These are phyloP conservation scores for Drosophila tripunctata DNA, from an alignment of 2,888 invertebrate species.

Conservation along the genomic window DNA sequence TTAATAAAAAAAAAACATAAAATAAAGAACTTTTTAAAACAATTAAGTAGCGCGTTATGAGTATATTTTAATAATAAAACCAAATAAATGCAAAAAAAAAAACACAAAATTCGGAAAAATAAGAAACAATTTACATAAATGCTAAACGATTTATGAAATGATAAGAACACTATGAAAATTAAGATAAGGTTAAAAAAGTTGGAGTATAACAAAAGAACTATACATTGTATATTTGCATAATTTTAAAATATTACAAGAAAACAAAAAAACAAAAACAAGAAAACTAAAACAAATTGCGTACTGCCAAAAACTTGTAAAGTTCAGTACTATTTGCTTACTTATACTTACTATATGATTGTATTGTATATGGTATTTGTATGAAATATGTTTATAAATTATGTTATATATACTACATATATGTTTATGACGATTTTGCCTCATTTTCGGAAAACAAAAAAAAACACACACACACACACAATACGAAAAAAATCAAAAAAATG, in stretches of 20 bases:
- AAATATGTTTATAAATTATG: constrained; percentile 36
- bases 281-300: constrained; percentile 63
- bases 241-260: constrained; percentile 49
- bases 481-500: constrained; percentile 28
- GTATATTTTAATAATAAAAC: constrained; percentile 72
- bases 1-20: too few relatives aligned
- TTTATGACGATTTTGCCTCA: constrained; percentile 61
- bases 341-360: constrained; percentile 8
- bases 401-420: constrained; percentile 23
- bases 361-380: constrained; percentile 44
- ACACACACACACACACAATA: constrained; percentile 35
- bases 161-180: constrained; percentile 1
- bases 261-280: constrained; percentile 15
- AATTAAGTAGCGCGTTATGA: constrained; percentile 79
- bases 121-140: constrained; percentile 29
- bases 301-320: constrained; percentile 83
- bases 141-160: constrained; percentile 23
- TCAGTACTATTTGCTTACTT: constrained; percentile 76
- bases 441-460: constrained; percentile 67
- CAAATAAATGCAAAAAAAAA: constrained; percentile 27
- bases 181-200: constrained; percentile 37
- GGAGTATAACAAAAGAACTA: too few relatives aligned
- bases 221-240: constrained; percentile 62
- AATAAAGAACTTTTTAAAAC: constrained; percentile 70
- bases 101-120: constrained; percentile 25